These are phyloP conservation scores for Megathymus violae DNA, from an alignment of 1,140 invertebrate species.

Conservation along the genomic window DNA sequence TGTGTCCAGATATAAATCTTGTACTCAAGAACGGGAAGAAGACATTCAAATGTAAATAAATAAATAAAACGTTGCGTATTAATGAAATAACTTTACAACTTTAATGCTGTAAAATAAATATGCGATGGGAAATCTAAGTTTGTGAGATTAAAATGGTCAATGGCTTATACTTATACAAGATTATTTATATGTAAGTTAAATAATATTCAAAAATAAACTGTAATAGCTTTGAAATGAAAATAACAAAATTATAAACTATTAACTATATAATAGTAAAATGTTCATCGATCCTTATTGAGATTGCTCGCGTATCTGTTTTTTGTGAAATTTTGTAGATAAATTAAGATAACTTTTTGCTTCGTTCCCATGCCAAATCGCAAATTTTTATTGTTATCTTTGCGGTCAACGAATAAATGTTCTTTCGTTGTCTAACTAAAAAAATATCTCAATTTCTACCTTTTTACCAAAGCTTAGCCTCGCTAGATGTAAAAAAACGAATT, in stretches of 20 bases:
- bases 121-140: slow-evolving; percentile 19
- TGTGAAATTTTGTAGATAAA: too few relatives aligned
- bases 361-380: slow-evolving; percentile 8
- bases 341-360: neutral
- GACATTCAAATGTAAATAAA: slow-evolving; percentile 63
- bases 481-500: too few relatives aligned
- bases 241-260: too few relatives aligned
- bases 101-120: slow-evolving; percentile 52
- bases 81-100: slow-evolving; percentile 59
- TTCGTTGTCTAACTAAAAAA: slow-evolving; percentile 36
- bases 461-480: too few relatives aligned
- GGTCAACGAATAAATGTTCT: slow-evolving; percentile 43
- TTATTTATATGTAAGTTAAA: neutral
- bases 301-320: too few relatives aligned
- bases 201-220: neutral
- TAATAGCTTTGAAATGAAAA: too few relatives aligned
- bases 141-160: slow-evolving; percentile 15
- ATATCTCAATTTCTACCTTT: slow-evolving; percentile 1
- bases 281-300: too few relatives aligned
- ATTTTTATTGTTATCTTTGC: slow-evolving; percentile 38
- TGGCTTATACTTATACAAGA: neutral
- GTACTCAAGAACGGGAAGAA: slow-evolving; percentile 43
- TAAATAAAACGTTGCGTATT: slow-evolving; percentile 65
- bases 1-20: slow-evolving; percentile 75
- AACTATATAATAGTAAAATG: too few relatives aligned